phyloP scores from a whole-genome alignment of 2,113 vertebrate genomes.

The Crotophaga sulcirostris region DNA sequence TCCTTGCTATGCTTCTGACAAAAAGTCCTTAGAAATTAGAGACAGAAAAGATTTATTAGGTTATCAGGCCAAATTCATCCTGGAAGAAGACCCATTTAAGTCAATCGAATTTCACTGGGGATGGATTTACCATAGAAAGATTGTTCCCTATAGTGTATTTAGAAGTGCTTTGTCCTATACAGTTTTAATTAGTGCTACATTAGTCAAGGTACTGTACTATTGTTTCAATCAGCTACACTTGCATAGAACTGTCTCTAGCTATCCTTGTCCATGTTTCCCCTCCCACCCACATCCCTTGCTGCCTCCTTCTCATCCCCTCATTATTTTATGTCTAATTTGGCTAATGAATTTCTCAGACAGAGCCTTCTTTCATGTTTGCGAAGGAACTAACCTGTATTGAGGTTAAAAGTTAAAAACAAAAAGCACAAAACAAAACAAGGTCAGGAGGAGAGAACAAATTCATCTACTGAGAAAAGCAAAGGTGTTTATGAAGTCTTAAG shows the following conservation, averaged over 20 bases:
- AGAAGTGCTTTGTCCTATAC: slow-evolving; percentile 46
- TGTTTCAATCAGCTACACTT: slow-evolving; percentile 9
- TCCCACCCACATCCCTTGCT: neutral
- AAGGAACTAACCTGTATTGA: neutral
- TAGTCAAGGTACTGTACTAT: slow-evolving; percentile 48
- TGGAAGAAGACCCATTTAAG: slow-evolving; percentile 40
- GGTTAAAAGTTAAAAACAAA: neutral
- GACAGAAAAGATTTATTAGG: slow-evolving; percentile 43
- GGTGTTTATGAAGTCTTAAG: neutral
- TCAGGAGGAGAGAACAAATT: neutral
- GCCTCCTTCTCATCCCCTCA: neutral
- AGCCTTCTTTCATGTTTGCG: slow-evolving; percentile 21
- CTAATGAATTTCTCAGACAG: slow-evolving; percentile 33
- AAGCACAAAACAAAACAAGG: neutral
- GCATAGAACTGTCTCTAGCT: neutral
- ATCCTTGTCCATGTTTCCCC: neutral
- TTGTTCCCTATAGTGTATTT: slow-evolving; percentile 42
- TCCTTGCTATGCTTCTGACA: slow-evolving; percentile 8
- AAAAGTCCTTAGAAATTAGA: slow-evolving; percentile 28
- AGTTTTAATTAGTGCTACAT: slow-evolving; percentile 58
- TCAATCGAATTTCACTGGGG: slow-evolving; percentile 15
- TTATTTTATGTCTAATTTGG: slow-evolving; percentile 47
- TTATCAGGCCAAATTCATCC: slow-evolving; percentile 50
- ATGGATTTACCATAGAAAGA: slow-evolving; percentile 40
- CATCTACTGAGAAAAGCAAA: neutral